Percentiles rank a stretch among this genome's conserved stretches.
These are phyloP conservation scores for Hipparchia semele DNA, from an alignment of 2,888 invertebrate species.

Conservation along the genomic window DNA sequence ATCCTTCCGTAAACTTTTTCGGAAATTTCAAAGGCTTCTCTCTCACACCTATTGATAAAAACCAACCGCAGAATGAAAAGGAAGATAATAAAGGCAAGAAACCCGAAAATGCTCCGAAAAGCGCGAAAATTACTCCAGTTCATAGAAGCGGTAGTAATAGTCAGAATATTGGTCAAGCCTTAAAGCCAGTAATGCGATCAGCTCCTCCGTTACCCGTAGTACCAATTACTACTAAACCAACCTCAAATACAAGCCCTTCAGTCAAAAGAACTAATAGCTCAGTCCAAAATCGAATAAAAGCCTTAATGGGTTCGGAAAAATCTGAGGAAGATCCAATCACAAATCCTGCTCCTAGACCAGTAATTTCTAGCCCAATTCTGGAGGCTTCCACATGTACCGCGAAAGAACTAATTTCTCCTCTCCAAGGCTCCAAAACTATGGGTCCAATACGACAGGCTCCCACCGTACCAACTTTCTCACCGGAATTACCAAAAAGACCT, in stretches of 20 bases:
- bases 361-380: conserved; percentile 91
- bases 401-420: conserved; percentile 86
- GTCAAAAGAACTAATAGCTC: conserved; percentile 71
- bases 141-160: conserved; percentile 72
- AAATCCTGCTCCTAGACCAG: conserved; percentile 87
- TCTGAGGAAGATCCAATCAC: conserved; percentile 64
- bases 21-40: conserved; percentile 95
- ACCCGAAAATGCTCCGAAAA: conserved; percentile 56
- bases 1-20: conserved; percentile 86
- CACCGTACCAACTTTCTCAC: conserved; percentile 63
- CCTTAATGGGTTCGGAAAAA: conserved; percentile 70
- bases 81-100: conserved; percentile 31
- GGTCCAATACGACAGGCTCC: conserved; percentile 85
- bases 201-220: conserved; percentile 87
- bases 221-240: conserved; percentile 62
- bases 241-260: conserved; percentile 66
- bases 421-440: conserved; percentile 83
- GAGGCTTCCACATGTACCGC: conserved; percentile 92
- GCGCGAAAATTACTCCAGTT: conserved; percentile 82
- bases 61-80: conserved; percentile 34
- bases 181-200: conserved; percentile 78
- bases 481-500: conserved; percentile 76
- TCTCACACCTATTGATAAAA: conserved; percentile 83
- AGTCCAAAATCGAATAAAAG: conserved; percentile 74
- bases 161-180: conserved; percentile 63